These are phyloP conservation scores for Pyrrhosoma nymphula DNA, from an alignment of 2,888 invertebrate genomes.

Conservation along the genomic window DNA sequence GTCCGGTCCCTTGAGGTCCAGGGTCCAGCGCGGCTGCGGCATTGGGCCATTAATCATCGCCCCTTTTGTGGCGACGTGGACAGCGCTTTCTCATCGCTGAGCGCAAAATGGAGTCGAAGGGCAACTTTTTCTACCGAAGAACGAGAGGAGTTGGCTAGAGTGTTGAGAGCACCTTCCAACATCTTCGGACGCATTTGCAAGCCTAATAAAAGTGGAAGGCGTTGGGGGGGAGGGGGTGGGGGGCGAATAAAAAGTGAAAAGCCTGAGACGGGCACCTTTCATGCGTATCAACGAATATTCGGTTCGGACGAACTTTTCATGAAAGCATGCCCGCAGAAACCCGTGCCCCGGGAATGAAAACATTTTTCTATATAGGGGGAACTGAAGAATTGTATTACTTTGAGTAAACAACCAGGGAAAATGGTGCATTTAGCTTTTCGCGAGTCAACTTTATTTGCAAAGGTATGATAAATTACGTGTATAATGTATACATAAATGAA, in stretches of 20 bases:
- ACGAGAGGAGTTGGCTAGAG: not conserved
- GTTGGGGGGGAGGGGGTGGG: not conserved
- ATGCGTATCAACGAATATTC: not conserved
- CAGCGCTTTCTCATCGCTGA: conserved; percentile 57
- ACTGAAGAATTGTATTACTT: too few relatives aligned
- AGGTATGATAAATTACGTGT: too few relatives aligned
- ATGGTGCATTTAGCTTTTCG: too few relatives aligned
- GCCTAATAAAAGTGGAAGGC: not conserved
- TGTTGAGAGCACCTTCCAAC: not conserved
- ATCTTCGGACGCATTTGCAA: conserved; percentile 11
- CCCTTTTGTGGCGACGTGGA: conserved; percentile 51
- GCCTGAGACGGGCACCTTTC: not conserved
- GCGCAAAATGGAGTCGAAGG: not conserved
- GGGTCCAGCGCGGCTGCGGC: not conserved
- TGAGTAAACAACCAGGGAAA: too few relatives aligned
- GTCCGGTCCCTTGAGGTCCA: conserved; percentile 22
- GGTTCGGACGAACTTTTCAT: not conserved
- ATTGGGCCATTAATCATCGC: conserved; percentile 54
- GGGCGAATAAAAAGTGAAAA: not conserved
- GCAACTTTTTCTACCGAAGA: not conserved
- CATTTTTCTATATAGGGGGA: too few relatives aligned
- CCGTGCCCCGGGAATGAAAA: too few relatives aligned
- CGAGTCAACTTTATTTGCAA: too few relatives aligned
- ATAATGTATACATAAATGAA: too few relatives aligned
- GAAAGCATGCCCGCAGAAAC: too few relatives aligned